Base-by-base conservation (phyloP, 1,140 invertebrate species). In the Papilio helenus region DNA sequence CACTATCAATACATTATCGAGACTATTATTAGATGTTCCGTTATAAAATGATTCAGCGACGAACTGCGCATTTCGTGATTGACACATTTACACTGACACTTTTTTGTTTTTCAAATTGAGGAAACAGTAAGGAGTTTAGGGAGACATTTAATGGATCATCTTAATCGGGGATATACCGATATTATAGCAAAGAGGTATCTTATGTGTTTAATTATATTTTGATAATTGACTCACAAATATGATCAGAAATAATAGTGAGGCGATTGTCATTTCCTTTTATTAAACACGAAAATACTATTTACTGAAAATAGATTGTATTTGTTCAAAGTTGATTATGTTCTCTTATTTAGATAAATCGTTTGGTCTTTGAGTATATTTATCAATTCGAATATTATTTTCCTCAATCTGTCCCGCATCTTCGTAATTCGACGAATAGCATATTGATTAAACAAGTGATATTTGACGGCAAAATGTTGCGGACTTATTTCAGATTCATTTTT, bases 1-100 rank as follows among this genome's bases (percentile, higher is more conserved):
- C 46, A 77, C 68, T 82, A 87, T 87, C 79, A 81, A 76, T 77
- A 68, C 76, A 81, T 82, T 87, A 85, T 87, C 86, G 81, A 68
- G 76, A 72, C 81, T 86, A 81, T 83, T 80, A 83, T 82, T 86
- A 85, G 78, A 81, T 68, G 80, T 74, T 82, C 82, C 80, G 72
- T 83, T 82, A 79, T 79, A 77, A 72, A 46, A 79, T 72, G 44
- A 68, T 68, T 68, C 42, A 71, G 42, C 74, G 72, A 42, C 29
- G 79, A 80, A 79, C 78, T 42, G 58, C 76, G 61, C 79, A 68
- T 79, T 74, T n/a, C 58, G 10, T 26, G 23, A 61, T 61, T 61
- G 58, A 61, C 58, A 61, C 20, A 61, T 61, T 23, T 61, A 61
- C 8, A 9, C 3, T 61, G 2, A 61, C 20, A 61, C 14, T 58